Base-by-base conservation (phyloP, 2,113 vertebrate genomes). In the Todiramphus chloris region DNA sequence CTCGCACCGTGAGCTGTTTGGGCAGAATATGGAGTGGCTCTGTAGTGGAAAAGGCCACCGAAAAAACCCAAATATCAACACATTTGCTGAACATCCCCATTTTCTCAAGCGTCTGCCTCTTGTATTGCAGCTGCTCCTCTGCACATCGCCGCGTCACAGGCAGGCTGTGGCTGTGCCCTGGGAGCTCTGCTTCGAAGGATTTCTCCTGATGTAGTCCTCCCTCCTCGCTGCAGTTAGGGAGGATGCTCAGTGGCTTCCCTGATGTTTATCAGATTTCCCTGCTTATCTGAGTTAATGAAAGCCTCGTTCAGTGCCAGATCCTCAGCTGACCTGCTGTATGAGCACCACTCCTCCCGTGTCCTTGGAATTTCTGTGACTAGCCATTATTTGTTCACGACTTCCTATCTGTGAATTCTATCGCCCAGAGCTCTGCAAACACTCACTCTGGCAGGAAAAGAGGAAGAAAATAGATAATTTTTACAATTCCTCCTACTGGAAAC, bases 91-190 rank as follows among this genome's bases (percentile, higher is more conserved):
- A 3, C n/a, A 56, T 80, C 18, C 23, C 51, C 37, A 4, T 28
- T 88, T 62, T 83, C 72, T 70, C n/a, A 41, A 24, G 79, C 14
- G 50, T 63, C 55, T 0, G 0, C 43, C 51, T 13, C 69, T 75
- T 0, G 0, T 39, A 4, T 62, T 55, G 46, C 80, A 88, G 17
- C 20, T 50, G 15, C 73, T n/a, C 44, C 44, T 50, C 7, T 67
- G 37, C 21, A 27, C 35, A 51, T 55, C 6, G 13, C 59, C 18
- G 31, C 25, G 41, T 20, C 35, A 3, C 35, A 62, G 55, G 41
- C 60, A 67, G 24, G 6, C 16, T 1, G 5, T 60, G 58, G 30
- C 78, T 0, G 0, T 53, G 21, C 43, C 56, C 5, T 10, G 0
- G 0, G 33, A 56, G 27, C 33, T 53, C 18, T 79, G 0, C 60